Percentiles rank a stretch among this genome's conserved stretches.
Conservation (phyloP, 2,888 invertebrate species). For the Rutpela maculata region DNA sequence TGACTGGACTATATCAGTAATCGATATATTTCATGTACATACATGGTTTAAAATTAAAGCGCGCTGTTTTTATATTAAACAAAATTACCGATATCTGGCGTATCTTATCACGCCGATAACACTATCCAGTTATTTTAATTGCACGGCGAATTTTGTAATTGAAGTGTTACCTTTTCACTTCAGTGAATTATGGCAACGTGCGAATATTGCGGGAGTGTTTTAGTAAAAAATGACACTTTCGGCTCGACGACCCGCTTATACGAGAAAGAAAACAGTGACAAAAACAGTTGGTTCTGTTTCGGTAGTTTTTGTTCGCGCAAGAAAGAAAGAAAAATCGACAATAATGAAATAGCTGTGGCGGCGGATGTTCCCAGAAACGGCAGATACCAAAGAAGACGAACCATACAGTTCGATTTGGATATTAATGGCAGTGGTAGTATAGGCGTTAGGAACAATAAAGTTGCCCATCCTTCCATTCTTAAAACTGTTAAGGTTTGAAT, state of each 20-base stretch:
- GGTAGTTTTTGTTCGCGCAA: constrained; percentile 51
- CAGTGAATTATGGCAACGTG: constrained; percentile 54
- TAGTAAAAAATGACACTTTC: constrained; percentile 44
- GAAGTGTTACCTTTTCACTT: constrained; percentile 23
- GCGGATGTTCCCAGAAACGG: constrained; percentile 51
- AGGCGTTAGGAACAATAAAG: constrained; percentile 48
- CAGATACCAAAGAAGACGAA: constrained; percentile 58
- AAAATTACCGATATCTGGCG: constrained; percentile 15
- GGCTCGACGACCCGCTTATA: constrained; percentile 42
- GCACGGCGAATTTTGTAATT: constrained; percentile 43
- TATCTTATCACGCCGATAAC: constrained; percentile 49
- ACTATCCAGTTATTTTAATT: constrained; percentile 50
- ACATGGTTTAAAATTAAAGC: constrained; percentile 22
- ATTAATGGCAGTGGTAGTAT: constrained; percentile 50
- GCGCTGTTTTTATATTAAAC: neutral
- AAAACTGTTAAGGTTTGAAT: constrained; percentile 43
- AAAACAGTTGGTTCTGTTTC: constrained; percentile 57
- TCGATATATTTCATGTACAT: constrained; percentile 22
- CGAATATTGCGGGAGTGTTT: constrained; percentile 56
- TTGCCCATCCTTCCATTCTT: constrained; percentile 53
- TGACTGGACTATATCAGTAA: constrained; percentile 1
- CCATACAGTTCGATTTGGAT: constrained; percentile 63
- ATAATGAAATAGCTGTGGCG: constrained; percentile 27
- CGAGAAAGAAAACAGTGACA: constrained; percentile 41
- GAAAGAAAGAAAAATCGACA: constrained; percentile 17